Evolutionary conservation across 2,797 vertebrate species (phyloP), one percentile per base, ranked within the genome.

Genomic region (Mus minutoides): DNA sequence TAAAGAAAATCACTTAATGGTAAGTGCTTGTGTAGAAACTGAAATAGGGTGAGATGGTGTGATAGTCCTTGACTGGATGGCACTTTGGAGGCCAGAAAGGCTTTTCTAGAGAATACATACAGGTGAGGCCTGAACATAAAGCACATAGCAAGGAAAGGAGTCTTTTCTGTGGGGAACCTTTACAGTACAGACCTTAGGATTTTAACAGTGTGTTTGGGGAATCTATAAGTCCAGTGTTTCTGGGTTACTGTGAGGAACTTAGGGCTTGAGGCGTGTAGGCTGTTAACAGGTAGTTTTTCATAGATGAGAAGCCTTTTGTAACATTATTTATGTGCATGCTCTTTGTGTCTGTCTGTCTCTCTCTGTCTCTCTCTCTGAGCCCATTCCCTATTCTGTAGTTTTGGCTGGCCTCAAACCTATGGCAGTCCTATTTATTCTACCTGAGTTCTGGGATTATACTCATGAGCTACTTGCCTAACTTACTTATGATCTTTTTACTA

Each of bases 61-160:
- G 88, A 46, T 90, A 82, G 79, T 89, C 43, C 26, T 56, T 91
- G 71, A 43, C 46, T 82, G 12, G 67, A 62, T 92, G 93, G 62
- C 46, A 34, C 64, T 96, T 97, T 83, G 79, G 94, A 62, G 37
- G 16, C 79, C 80, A 84, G 80, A 62, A 62, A 67, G 49, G 3
- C 29, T 60, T 93, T 94, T 96, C 26, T 96, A 62, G 91, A 76
- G 64, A 69, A 34, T 26, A 46, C 46, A 7, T n/a, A 26, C 96
- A 94, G 56, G 76, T 69, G 76, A 91, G 14, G 87, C 49, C 76
- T 97, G 83, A 96, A 80, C 89, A 87, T 90, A 75, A 56, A 89
- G 78, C 90, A n/a, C 34, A 75, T 24, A 90, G 19, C 31, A 16
- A 58, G 24, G 64, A 73, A 31, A 24, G 13, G 8, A 73, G 2